A percentile compares a stretch with the other conserved stretches of the same genome.
phyloP scores from a whole-genome alignment of 2,113 vertebrate genomes.

The Speoplatyrhinus poulsoni region DNA sequence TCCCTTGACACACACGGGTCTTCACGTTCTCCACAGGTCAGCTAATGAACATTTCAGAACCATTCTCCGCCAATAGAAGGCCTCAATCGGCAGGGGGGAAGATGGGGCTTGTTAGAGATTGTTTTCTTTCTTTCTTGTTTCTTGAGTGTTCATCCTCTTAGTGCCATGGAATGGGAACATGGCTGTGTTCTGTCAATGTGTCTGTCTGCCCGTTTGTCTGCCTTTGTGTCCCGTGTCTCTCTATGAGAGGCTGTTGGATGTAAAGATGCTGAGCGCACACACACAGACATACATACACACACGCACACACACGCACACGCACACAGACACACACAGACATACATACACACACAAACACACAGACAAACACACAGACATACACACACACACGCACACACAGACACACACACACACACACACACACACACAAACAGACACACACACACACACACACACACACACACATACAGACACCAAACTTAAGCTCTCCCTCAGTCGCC shows the following conservation, averaged over 20 bases:
- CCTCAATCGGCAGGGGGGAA: slow-evolving; percentile 13
- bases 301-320: too few species aligned
- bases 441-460: not conserved
- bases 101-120: slow-evolving; percentile 47
- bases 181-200: slow-evolving; percentile 6
- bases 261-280: slow-evolving; percentile 27
- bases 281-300: slow-evolving; percentile 10
- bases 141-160: slow-evolving; percentile 44
- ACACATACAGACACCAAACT: slow-evolving; percentile 31
- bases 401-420: not conserved
- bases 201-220: too few species aligned
- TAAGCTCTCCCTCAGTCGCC: slow-evolving; percentile 13
- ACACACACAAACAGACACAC: too few species aligned
- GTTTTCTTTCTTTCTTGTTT: slow-evolving; percentile 63
- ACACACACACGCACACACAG: too few species aligned
- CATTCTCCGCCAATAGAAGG: slow-evolving; percentile 73
- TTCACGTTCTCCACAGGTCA: slow-evolving; percentile 50
- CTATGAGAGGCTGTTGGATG: not conserved
- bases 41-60: slow-evolving; percentile 78
- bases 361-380: too few species aligned
- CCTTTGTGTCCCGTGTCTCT: not conserved
- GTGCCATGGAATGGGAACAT: slow-evolving; percentile 42
- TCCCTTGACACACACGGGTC: slow-evolving; percentile 36
- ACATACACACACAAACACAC: too few species aligned
- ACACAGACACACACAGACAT: too few species aligned